phyloP scores from a whole-genome alignment of 2,888 invertebrate species.

The Rhyacophila evoluta region DNA sequence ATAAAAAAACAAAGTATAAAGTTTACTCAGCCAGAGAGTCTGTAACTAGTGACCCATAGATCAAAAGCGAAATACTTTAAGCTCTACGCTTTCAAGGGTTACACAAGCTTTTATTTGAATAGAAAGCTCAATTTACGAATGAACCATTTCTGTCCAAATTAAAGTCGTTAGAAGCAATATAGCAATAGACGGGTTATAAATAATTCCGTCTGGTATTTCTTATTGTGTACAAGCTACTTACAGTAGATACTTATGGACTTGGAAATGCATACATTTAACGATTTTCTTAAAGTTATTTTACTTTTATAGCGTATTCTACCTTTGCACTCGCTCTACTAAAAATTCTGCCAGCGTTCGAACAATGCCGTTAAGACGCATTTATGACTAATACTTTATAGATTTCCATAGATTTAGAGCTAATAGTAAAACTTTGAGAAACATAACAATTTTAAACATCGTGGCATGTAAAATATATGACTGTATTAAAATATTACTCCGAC shows the following conservation, averaged over 20 bases:
- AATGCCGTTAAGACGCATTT: neutral
- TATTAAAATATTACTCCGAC: too few relatives aligned
- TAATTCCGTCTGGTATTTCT: too few relatives aligned
- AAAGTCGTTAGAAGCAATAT: too few relatives aligned
- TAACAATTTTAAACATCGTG: neutral
- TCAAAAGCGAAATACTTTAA: too few relatives aligned
- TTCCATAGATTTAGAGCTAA: neutral
- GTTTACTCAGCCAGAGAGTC: too few relatives aligned
- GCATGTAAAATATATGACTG: neutral
- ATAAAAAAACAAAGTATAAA: too few relatives aligned
- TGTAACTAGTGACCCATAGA: too few relatives aligned
- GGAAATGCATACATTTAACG: neutral
- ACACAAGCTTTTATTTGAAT: too few relatives aligned
- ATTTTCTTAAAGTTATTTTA: neutral
- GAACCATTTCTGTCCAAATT: too few relatives aligned
- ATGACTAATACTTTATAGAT: neutral
- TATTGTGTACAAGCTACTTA: neutral
- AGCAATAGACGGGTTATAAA: too few relatives aligned
- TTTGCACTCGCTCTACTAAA: neutral
- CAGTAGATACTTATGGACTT: neutral
- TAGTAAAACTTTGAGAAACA: neutral
- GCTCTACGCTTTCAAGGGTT: too few relatives aligned
- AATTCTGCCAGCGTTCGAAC: neutral
- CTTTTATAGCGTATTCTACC: neutral
- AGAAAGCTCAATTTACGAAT: too few relatives aligned